phyloP scores from a whole-genome alignment of 1,140 invertebrate species.

The Zaprionus ghesquierei region DNA sequence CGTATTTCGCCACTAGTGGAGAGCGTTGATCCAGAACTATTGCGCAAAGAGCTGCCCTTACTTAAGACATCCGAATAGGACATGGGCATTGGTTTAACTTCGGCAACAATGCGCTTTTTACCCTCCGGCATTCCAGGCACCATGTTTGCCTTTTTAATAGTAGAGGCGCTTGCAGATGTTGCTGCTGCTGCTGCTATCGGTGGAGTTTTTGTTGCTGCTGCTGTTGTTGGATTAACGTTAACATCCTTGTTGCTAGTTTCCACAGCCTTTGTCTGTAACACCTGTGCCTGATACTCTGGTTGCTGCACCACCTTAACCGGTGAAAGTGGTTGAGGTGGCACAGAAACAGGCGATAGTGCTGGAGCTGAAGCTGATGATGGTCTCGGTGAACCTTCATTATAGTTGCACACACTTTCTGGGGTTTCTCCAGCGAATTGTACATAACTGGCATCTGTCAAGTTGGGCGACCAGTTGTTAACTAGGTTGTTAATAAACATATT shows the following conservation, averaged over 20 bases:
- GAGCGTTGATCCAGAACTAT: not conserved
- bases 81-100: conserved; percentile 92
- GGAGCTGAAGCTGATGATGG: conserved; percentile 2
- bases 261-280: not conserved
- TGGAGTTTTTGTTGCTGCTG: not conserved
- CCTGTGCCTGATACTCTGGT: conserved; percentile 17
- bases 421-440: conserved; percentile 87
- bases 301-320: conserved; percentile 28
- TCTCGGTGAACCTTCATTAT: conserved; percentile 6
- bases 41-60: conserved; percentile 83
- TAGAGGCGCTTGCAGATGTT: conserved; percentile 28
- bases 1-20: conserved; percentile 24
- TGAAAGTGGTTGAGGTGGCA: not conserved
- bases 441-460: conserved; percentile 91
- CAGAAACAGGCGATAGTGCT: not conserved
- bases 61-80: conserved; percentile 92
- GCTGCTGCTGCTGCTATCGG: conserved; percentile 7
- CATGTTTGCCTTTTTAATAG: conserved; percentile 71
- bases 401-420: conserved; percentile 67
- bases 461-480: conserved; percentile 91
- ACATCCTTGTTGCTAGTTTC: conserved; percentile 5
- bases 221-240: not conserved
- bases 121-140: conserved; percentile 45
- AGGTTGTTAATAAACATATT: conserved; percentile 87
- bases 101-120: conserved; percentile 90